A percentile compares a stretch with the other conserved stretches of the same genome.
phyloP scores from a whole-genome alignment of 2,888 invertebrate genomes.

The Apomyelois bistriatella region DNA sequence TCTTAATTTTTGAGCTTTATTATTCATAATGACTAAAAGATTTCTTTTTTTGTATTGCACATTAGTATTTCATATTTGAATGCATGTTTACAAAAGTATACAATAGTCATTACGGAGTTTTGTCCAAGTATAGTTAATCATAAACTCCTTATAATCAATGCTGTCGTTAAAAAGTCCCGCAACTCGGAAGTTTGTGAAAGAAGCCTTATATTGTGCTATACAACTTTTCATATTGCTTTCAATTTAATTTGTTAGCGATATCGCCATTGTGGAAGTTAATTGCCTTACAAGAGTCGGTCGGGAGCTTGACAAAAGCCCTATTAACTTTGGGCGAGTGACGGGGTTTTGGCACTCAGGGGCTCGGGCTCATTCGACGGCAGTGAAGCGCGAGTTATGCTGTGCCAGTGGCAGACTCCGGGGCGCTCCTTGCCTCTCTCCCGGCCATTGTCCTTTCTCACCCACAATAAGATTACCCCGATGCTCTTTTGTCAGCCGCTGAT shows the following conservation, averaged over 20 bases:
- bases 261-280: slow-evolving; percentile 72
- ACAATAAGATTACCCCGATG: slow-evolving; percentile 65
- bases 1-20: too few relatives aligned
- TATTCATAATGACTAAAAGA: too few relatives aligned
- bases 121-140: neutral
- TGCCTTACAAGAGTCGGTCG: slow-evolving; percentile 75
- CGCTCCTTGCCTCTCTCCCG: slow-evolving; percentile 36
- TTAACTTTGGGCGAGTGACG: slow-evolving; percentile 69
- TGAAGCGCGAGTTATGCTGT: slow-evolving; percentile 72
- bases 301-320: slow-evolving; percentile 66
- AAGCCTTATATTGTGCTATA: slow-evolving; percentile 7
- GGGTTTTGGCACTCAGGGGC: slow-evolving; percentile 52
- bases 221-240: slow-evolving; percentile 34
- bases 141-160: neutral
- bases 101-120: too few relatives aligned
- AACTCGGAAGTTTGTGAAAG: slow-evolving; percentile 6
- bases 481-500: slow-evolving; percentile 62
- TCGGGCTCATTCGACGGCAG: slow-evolving; percentile 51
- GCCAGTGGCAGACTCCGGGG: slow-evolving; percentile 64
- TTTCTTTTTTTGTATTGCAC: too few relatives aligned
- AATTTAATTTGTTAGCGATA: slow-evolving; percentile 74
- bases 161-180: neutral
- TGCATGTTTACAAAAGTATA: too few relatives aligned
- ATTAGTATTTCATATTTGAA: too few relatives aligned
- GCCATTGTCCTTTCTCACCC: slow-evolving; percentile 48